Base-by-base conservation (phyloP, 2,797 vertebrate species). In the Capromys pilorides region DNA sequence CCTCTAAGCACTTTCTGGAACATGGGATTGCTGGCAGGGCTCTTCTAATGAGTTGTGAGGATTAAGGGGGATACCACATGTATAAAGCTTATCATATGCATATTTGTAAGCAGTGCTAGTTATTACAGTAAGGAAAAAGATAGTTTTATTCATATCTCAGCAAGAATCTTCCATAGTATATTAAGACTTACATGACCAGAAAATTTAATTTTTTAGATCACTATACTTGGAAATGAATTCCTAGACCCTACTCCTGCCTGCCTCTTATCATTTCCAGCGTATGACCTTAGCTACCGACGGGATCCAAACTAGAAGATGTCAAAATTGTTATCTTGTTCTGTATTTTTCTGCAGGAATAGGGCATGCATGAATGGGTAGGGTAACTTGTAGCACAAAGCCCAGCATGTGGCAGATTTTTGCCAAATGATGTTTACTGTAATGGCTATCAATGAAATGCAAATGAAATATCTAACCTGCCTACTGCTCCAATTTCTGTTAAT, bases 141-240 rank as follows among this genome's bases (percentile, higher is more conserved):
- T 18, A 19, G 9, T 54, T 82, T 79, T 71, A 75, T 86, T 61
- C 21, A 88, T 45, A 73, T 84, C 80, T 69, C 88, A 82, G 59
- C 54, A 86, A 49, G 69, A 81, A 90, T 94, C 51, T 92, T 19
- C 82, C 51, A 26, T 89, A 78, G 39, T 66, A 77, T 12, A 41
- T 88, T 24, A 75, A 86, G 84, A 88, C 33, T 6, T 77, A 62
- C 21, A 87, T 93, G 80, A 79, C 61, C 59, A 86, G 77, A 33
- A 81, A 93, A 93, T 92, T 21, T 54, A 88, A 61, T 73, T 73
- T 95, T 89, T 92, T 19, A 88, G 66, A 90, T 39, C 12, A 91
- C 24, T 67, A 21, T 79, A 61, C 21, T 75, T 69, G 31, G 64
- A 92, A 90, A 19, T 62, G 36, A 94, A 92, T 77, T 94, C n/a